These are phyloP conservation scores for Poeciliopsis presidionis DNA, from an alignment of 2,797 vertebrate species.

Conservation along the genomic window DNA sequence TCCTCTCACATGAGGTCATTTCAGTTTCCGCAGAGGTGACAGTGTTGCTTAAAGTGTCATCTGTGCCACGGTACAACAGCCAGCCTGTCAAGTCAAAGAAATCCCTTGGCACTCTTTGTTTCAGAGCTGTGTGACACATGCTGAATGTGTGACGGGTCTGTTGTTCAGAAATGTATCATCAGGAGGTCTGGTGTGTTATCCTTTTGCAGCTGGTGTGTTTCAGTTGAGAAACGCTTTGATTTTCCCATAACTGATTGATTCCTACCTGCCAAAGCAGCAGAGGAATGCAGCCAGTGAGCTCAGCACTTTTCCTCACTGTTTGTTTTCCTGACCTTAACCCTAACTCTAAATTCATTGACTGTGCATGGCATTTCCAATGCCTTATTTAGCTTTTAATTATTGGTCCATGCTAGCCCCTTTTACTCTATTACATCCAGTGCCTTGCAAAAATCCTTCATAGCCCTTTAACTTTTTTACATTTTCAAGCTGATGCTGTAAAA, in stretches of 20 bases:
- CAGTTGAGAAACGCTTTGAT: slow-evolving; percentile 26
- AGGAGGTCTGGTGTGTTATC: slow-evolving; percentile 35
- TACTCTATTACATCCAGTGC: background rate
- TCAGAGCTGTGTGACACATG: slow-evolving; percentile 46
- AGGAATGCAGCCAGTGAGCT: slow-evolving; percentile 11
- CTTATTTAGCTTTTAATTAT: background rate
- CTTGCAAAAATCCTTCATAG: background rate
- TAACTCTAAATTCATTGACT: background rate
- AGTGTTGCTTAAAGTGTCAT: slow-evolving; percentile 73
- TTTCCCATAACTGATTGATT: slow-evolving; percentile 14
- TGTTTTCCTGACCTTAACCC: background rate
- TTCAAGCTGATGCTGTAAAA: background rate
- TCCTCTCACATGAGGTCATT: slow-evolving; percentile 71
- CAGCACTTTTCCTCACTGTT: slow-evolving; percentile 6
- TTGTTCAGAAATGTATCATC: slow-evolving; percentile 64
- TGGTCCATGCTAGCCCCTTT: background rate
- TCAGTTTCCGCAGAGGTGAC: slow-evolving; percentile 66
- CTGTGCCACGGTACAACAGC: slow-evolving; percentile 64
- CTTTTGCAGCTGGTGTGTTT: slow-evolving; percentile 40
- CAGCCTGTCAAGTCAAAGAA: slow-evolving; percentile 60
- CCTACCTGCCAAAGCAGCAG: background rate
- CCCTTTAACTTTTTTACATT: background rate
- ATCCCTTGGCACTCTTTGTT: slow-evolving; percentile 55
- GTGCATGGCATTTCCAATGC: background rate
- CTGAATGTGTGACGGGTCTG: slow-evolving; percentile 64